Evolutionary conservation across 2,888 invertebrate genomes (phyloP).

Genomic region (Eupelmus urozonus): DNA sequence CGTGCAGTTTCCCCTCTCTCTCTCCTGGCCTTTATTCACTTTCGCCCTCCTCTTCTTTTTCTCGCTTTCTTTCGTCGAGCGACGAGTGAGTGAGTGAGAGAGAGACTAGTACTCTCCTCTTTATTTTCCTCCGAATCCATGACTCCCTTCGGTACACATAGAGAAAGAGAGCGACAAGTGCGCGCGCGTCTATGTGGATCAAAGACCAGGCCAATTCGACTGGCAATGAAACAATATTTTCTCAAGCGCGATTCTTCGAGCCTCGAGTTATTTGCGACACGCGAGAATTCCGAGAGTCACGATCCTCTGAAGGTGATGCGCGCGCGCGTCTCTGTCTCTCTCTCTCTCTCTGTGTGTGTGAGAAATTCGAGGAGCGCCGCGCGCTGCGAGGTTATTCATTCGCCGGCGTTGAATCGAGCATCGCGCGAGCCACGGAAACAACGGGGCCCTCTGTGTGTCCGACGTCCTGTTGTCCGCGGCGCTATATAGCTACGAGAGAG

Average conservation of each 20-base stretch:
- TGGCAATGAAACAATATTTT: constrained; percentile 24
- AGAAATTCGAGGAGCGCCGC: no score
- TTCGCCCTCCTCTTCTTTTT: constrained; percentile 43
- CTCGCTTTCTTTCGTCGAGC: constrained; percentile 49
- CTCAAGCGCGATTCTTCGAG: neutral
- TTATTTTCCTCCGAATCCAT: constrained; percentile 58
- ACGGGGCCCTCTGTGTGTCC: constrained; percentile 32
- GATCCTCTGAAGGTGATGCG: no score
- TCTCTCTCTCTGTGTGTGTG: no score
- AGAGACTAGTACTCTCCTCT: neutral
- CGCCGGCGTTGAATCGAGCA: constrained; percentile 2
- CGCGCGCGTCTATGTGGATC: constrained; percentile 27
- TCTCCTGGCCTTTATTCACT: constrained; percentile 55
- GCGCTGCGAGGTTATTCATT: neutral
- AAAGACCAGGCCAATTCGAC: neutral
- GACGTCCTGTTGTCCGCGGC: no score
- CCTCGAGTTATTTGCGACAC: no score
- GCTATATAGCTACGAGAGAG: no score
- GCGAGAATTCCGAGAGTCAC: no score
- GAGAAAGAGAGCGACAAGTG: constrained; percentile 71
- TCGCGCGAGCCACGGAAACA: constrained; percentile 28
- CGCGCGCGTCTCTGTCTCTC: no score
- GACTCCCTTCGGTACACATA: constrained; percentile 64
- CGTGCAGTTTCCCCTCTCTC: constrained; percentile 68
- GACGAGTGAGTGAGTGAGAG: no score